Base-by-base conservation (phyloP, 2,797 vertebrate species). In the Xiphorhynchus erythropygius region DNA sequence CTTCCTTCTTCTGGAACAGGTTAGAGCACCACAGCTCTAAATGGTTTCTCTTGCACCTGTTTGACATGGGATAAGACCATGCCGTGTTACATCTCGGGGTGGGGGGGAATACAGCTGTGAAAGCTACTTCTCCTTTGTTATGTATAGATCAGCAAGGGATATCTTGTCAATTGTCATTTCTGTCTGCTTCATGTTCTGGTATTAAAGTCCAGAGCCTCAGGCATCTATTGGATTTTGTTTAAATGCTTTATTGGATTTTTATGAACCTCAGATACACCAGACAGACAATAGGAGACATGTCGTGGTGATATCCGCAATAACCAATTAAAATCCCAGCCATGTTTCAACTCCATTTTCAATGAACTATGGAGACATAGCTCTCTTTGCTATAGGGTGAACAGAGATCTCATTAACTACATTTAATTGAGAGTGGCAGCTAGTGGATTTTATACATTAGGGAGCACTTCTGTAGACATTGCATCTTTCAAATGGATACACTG, bases 401-500 rank as follows among this genome's bases (percentile, higher is more conserved):
- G 83, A 91, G 89, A 96, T 93, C 96, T 96, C 91, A 95, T 96
- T 96, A 97, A 94, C 89, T 93, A 53, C 76, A 63, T 90, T 96
- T 97, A 96, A 97, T 96, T 95, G 92, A 92, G 85, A 96, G 85
- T 93, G 94, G 95, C 96, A 93, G 93, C 70, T 86, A 95, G 93
- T 93, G 95, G 87, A 88, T 97, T 96, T 96, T 90, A 88, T 96
- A 93, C 94, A 67, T 95, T 90, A 93, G 96, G 96, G 96, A 97
- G 85, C 91, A 96, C 83, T 97, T 96, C 74, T 87, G 63, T 81
- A 95, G 96, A 87, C 89, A 94, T 78, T 7, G 2, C 77, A 90
- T 96, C 91, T 86, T 94, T 91, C 93, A 96, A 88, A 93, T 70
- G 87, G 85, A 87, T 94, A 53, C 83, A 59, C 74, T 94, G 87